These are phyloP conservation scores for Sparus aurata DNA, from an alignment of 2,797 vertebrate species.

Conservation along the genomic window DNA sequence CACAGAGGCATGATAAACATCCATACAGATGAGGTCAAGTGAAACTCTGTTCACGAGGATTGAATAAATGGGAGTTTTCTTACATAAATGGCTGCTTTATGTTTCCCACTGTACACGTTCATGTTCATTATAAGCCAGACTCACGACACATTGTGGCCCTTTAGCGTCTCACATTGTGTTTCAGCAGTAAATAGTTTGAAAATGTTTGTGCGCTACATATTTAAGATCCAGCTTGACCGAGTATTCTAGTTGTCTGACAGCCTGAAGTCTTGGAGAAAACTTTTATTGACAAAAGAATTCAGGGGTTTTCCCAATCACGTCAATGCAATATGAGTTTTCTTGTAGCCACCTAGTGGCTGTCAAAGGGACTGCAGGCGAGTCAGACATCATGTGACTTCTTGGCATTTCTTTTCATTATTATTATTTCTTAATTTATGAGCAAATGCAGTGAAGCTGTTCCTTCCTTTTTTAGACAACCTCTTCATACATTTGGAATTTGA, in stretches of 20 bases:
- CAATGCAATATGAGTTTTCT: background rate
- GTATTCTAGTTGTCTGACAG: background rate
- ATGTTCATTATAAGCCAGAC: background rate
- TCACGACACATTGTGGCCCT: background rate
- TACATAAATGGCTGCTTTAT: background rate
- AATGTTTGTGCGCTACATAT: background rate
- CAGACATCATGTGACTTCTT: background rate
- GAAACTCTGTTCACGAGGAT: background rate
- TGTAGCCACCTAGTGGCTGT: background rate
- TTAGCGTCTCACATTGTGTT: background rate
- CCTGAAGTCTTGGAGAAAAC: background rate
- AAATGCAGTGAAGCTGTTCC: background rate
- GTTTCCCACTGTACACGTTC: background rate
- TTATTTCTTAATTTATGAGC: background rate
- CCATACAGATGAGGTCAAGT: background rate
- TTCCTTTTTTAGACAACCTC: no score
- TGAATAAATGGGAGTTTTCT: background rate
- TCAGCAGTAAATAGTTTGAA: no score
- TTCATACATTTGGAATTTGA: no score
- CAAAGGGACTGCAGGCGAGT: background rate
- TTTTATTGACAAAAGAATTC: background rate
- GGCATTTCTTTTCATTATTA: background rate
- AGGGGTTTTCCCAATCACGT: background rate
- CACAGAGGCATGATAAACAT: constrained; percentile 12
- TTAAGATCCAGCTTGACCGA: background rate